Conservation (phyloP, 2,888 invertebrate genomes). For the Parnassius mnemosyne region DNA sequence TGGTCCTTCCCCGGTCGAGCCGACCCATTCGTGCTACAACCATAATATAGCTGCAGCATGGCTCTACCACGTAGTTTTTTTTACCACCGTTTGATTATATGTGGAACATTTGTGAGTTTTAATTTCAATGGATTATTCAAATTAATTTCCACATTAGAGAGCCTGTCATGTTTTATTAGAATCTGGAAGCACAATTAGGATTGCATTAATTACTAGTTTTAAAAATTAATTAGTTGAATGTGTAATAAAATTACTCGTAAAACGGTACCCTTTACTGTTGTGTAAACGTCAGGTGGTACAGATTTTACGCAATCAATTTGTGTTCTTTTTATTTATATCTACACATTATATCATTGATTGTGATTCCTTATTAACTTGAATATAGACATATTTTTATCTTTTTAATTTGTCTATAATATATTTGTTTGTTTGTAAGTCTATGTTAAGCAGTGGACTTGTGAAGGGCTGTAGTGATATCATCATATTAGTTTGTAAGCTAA, state of each 20-base stretch:
- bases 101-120: constrained; percentile 41
- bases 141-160: constrained; percentile 56
- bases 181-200: constrained; percentile 29
- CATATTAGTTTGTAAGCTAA: too few species aligned
- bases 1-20: too few species aligned
- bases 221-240: constrained; percentile 28
- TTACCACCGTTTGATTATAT: constrained; percentile 60
- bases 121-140: constrained; percentile 49
- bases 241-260: constrained; percentile 28
- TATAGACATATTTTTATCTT: too few species aligned
- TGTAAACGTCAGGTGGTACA: constrained; percentile 22
- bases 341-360: too few species aligned
- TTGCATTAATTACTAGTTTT: constrained; percentile 33
- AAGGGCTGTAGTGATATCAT: too few species aligned
- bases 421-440: too few species aligned
- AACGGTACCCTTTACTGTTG: constrained; percentile 21
- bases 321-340: background rate
- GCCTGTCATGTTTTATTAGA: constrained; percentile 33
- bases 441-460: too few species aligned
- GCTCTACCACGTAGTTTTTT: too few species aligned
- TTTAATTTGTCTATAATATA: too few species aligned
- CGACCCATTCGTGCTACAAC: too few species aligned
- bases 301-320: constrained; percentile 24
- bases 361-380: too few species aligned
- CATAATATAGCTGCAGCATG: too few species aligned